A percentile compares a stretch with the other conserved stretches of the same genome.
These are phyloP conservation scores for Diabrotica balteata DNA, from an alignment of 2,888 invertebrate genomes.

Conservation along the genomic window DNA sequence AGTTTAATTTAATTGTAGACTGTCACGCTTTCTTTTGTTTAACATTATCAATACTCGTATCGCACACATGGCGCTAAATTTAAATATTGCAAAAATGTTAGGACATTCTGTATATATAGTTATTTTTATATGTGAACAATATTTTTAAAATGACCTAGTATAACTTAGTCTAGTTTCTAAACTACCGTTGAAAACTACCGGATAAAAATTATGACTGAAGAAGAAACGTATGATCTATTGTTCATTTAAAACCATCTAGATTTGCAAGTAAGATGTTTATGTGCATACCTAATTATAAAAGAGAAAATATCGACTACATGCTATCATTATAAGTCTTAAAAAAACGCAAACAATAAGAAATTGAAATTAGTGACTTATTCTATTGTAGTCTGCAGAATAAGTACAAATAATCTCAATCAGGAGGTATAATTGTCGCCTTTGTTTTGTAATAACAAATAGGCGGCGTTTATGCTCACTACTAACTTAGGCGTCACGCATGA, in stretches of 20 bases:
- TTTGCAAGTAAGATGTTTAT: constrained; percentile 9
- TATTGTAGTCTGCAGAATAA: constrained; percentile 6
- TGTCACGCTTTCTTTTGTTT: too few species aligned
- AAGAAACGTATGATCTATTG: constrained; percentile 3
- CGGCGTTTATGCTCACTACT: neutral
- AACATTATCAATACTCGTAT: too few species aligned
- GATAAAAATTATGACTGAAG: neutral
- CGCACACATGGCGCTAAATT: too few species aligned
- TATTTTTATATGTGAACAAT: too few species aligned
- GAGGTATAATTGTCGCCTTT: neutral
- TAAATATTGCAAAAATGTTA: too few species aligned
- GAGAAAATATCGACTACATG: constrained; percentile 13
- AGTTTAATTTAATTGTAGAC: too few species aligned
- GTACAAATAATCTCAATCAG: neutral
- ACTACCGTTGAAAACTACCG: neutral
- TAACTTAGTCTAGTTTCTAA: too few species aligned
- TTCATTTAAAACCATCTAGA: neutral
- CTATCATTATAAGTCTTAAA: constrained; percentile 10
- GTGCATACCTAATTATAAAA: constrained; percentile 2
- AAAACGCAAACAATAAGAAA: constrained; percentile 13
- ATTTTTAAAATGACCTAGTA: too few species aligned
- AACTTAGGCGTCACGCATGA: too few species aligned
- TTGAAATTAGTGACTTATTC: constrained; percentile 13
- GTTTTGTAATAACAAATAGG: neutral
- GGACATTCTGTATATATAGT: too few species aligned